Evolutionary conservation across 64 coral and sea anemone genomes (phyloP).

Genomic region (Pachyseris speciosa): DNA sequence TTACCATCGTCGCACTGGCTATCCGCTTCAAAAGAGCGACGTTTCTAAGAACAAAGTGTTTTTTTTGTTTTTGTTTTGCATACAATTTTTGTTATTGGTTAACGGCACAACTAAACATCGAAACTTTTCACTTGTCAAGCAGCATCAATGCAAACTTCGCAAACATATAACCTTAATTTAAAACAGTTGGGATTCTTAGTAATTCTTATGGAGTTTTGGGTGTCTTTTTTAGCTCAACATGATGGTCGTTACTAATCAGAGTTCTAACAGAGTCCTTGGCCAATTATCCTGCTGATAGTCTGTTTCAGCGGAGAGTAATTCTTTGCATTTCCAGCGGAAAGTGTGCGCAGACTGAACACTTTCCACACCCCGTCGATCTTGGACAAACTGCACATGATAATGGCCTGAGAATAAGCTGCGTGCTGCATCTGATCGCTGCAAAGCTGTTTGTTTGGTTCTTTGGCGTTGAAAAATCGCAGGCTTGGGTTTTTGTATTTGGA

Average conservation of each 20-base stretch:
- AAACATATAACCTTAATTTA: no score
- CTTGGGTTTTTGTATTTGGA: slow-evolving; percentile 95
- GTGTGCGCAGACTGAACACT: slow-evolving; percentile 69
- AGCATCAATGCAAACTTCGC: no score
- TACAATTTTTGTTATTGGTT: no score
- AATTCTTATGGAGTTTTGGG: not conserved
- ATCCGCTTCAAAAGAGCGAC: no score
- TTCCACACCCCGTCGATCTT: slow-evolving; percentile 69
- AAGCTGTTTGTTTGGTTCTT: slow-evolving; percentile 84
- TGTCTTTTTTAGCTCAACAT: no score
- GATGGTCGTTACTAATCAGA: no score
- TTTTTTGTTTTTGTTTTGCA: no score
- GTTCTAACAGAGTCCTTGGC: slow-evolving; percentile 33
- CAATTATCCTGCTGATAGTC: slow-evolving; percentile 34
- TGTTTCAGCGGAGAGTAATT: slow-evolving; percentile 67
- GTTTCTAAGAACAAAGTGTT: no score
- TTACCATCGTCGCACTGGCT: no score
- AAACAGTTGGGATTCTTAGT: not conserved
- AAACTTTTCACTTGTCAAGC: no score
- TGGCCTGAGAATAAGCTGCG: slow-evolving; percentile 88
- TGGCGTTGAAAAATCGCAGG: slow-evolving; percentile 81
- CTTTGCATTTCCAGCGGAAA: slow-evolving; percentile 66
- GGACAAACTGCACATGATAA: slow-evolving; percentile 83
- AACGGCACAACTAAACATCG: no score
- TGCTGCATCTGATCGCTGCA: slow-evolving; percentile 90